Base-by-base conservation (phyloP, 2,113 vertebrate genomes). In the Colistium nudipinnis region DNA sequence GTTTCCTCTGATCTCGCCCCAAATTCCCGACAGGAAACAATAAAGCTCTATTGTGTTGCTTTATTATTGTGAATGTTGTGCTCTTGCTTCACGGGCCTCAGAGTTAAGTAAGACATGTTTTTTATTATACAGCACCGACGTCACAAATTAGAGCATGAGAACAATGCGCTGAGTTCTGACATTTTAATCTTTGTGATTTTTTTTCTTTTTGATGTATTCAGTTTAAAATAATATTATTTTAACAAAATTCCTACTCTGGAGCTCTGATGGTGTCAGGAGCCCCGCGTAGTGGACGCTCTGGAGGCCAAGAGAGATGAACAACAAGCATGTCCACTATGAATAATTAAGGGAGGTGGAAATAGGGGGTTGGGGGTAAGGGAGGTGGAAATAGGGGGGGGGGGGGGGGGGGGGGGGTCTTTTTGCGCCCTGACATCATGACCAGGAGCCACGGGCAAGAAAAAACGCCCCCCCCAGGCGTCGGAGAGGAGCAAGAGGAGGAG, bases 261-360 rank as follows among this genome's bases (percentile, higher is more conserved):
- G 47, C 51, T 19, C 14, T 62, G 62, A 6, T 36, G 45, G 35
- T 41, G 65, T 63, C 62, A n/a, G 28, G n/a, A 27, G 38, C 41
- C 73, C 43, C 20, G 45, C 16, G 55, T 17, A 44, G 45, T 70
- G 63, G 43, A 57, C 55, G 68, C 39, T 61, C 45, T 28, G 33
- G 12, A 4, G 33, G 38, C 43, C 33, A 3, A 54, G 27, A 54
- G 44, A 61, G 47, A 27, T 25, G 35, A 55, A 64, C n/a, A 38
- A 51, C 35, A 81, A 71, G 35, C 65, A 57, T 76, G 84, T 60
- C 13, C 7, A 60, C 39, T 11, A 82, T 92, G 52, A 92, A 91
- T 90, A 85, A 92, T 92, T 90, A 59, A 86, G 56, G 80, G 71
- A 24, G 62, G n/a, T n/a, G n/a, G n/a, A n/a, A n/a, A n/a, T n/a